Evolutionary conservation across 1,140 invertebrate species (phyloP).

Genomic region (Penaeus indicus): DNA sequence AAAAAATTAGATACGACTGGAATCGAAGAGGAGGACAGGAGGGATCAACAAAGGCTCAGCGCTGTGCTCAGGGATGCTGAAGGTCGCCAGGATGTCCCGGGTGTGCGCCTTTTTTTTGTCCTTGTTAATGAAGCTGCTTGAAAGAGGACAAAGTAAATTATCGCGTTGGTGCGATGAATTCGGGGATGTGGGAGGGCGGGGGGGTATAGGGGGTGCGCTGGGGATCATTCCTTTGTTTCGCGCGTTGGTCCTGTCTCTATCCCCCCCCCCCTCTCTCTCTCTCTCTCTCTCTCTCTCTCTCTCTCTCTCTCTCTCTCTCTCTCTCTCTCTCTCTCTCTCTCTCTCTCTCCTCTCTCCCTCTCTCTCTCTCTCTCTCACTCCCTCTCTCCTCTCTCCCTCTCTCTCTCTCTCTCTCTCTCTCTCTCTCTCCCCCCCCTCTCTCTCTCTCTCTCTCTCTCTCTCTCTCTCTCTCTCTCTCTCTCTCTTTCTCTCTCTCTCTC

Average conservation of each 20-base stretch:
- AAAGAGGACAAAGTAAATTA: conserved; percentile 24
- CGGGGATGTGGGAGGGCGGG: neutral
- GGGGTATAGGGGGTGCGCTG: neutral
- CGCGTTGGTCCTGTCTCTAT: neutral
- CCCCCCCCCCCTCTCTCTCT: neutral
- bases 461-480: neutral
- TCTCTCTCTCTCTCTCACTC: neutral
- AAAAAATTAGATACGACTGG: too few relatives aligned
- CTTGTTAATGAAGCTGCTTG: neutral
- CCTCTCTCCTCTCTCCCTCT: neutral
- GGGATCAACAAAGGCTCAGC: too few relatives aligned
- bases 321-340: neutral
- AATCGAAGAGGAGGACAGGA: too few relatives aligned
- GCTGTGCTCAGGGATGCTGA: too few relatives aligned
- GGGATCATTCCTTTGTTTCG: neutral
- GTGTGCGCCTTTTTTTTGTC: too few relatives aligned
- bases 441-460: neutral
- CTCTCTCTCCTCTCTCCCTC: neutral
- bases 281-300: neutral
- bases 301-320: neutral
- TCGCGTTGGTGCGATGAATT: neutral
- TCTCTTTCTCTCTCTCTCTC: neutral
- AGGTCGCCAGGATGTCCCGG: too few relatives aligned
- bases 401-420: neutral
- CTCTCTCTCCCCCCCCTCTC: neutral